These are phyloP conservation scores for Triops longicaudatus DNA, from an alignment of 1,140 invertebrate genomes.

Conservation along the genomic window DNA sequence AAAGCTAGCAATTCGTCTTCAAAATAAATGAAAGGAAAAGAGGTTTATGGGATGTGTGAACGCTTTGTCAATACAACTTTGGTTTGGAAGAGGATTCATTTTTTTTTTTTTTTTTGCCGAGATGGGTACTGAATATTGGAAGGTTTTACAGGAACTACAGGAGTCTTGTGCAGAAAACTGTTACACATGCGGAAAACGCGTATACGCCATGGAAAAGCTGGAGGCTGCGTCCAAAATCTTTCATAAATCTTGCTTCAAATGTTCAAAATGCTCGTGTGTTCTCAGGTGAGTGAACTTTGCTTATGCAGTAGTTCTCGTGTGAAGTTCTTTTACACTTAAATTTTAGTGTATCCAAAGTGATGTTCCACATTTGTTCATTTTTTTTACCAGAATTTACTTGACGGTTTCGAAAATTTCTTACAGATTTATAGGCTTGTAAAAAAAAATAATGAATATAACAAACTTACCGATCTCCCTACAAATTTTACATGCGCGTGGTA, in stretches of 20 bases:
- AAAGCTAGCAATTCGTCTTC: not conserved
- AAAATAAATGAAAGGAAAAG: not conserved
- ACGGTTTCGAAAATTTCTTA: too few relatives aligned
- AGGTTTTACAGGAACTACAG: conserved; percentile 43
- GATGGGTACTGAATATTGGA: not conserved
- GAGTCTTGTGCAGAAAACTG: conserved; percentile 54
- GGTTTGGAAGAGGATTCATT: not conserved
- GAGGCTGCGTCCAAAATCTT: conserved; percentile 64
- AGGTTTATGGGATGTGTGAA: conserved; percentile 7
- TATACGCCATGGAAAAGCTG: conserved; percentile 71
- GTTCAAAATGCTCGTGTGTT: conserved; percentile 63
- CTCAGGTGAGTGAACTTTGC: conserved; percentile 52
- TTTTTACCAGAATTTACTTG: too few relatives aligned
- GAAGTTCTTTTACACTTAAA: conserved; percentile 27
- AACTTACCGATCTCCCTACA: too few relatives aligned
- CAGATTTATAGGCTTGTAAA: too few relatives aligned
- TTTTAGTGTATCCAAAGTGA: too few relatives aligned
- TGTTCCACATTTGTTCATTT: too few relatives aligned
- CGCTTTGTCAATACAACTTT: not conserved
- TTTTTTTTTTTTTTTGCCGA: not conserved
- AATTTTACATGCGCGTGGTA: too few relatives aligned
- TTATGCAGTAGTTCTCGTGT: conserved; percentile 15
- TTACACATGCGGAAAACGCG: conserved; percentile 59
- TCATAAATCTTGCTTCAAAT: conserved; percentile 71
- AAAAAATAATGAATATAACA: too few relatives aligned